phyloP scores from a whole-genome alignment of 2,888 invertebrate genomes.

The Drosophila melanocephala region DNA sequence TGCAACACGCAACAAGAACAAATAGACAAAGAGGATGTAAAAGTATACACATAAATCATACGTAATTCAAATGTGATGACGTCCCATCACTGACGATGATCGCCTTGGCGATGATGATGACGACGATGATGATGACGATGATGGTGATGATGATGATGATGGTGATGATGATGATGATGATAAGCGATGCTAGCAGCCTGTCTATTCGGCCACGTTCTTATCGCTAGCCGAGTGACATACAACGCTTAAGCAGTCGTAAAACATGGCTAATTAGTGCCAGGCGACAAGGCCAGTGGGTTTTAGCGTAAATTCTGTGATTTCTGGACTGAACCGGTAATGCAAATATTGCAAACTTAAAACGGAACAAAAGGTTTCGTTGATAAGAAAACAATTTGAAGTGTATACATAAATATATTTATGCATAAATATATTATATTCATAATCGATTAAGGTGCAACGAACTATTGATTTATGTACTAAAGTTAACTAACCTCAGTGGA shows the following conservation, averaged over 20 bases:
- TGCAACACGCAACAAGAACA: constrained; percentile 2
- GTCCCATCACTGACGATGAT: constrained; percentile 5
- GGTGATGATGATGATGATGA: background rate
- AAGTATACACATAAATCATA: constrained; percentile 18
- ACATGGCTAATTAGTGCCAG: constrained; percentile 51
- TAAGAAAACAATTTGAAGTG: background rate
- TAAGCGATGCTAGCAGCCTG: background rate
- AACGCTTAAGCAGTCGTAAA: constrained; percentile 49
- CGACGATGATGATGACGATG: background rate
- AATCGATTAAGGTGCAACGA: background rate
- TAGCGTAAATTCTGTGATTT: constrained; percentile 2
- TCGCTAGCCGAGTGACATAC: constrained; percentile 24
- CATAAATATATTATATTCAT: background rate
- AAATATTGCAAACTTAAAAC: background rate
- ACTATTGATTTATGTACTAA: background rate
- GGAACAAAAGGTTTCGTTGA: background rate
- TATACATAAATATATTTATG: background rate
- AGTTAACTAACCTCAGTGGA: constrained; percentile 2
- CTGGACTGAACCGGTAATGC: background rate
- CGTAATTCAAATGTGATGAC: constrained; percentile 26
- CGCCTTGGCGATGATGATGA: constrained; percentile 1
- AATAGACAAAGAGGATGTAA: constrained; percentile 5
- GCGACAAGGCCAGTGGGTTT: constrained; percentile 32
- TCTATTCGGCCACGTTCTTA: constrained; percentile 42
- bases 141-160: background rate